A percentile compares a stretch with the other conserved stretches of the same genome.
Conservation (phyloP, 37 sponge, comb jelly and placozoan species). For the Lycopodina hypogea region DNA sequence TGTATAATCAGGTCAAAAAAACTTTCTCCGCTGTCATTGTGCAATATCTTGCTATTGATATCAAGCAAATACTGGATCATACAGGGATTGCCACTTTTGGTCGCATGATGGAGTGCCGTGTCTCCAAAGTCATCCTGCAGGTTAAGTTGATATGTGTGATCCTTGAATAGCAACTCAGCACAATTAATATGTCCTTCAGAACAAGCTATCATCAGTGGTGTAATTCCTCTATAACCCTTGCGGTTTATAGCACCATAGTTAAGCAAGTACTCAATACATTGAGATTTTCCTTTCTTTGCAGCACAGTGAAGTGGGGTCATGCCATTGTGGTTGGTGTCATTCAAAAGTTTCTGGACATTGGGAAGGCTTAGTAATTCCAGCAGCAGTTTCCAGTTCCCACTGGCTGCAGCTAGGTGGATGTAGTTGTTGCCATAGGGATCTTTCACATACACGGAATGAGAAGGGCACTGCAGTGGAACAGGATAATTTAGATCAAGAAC, state of each 20-base stretch:
- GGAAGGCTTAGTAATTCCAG: conserved; percentile 28
- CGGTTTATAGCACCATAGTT: conserved; percentile 73
- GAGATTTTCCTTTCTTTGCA: conserved; percentile 48
- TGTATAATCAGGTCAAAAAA: conserved; percentile 72
- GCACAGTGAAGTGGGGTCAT: conserved; percentile 79
- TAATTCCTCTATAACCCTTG: conserved; percentile 46
- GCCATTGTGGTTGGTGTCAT: conserved; percentile 54
- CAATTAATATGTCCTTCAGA: conserved; percentile 28
- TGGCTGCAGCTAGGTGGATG: conserved; percentile 60
- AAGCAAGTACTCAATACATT: conserved; percentile 69
- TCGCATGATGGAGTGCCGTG: conserved; percentile 73
- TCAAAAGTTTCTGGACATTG: conserved; percentile 34
- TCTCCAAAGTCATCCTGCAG: conserved; percentile 57
- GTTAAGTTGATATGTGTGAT: conserved; percentile 62
- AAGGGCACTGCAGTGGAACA: conserved; percentile 2
- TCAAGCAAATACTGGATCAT: conserved; percentile 59
- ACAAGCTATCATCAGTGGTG: conserved; percentile 70
- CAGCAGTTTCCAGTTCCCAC: conserved; percentile 46
- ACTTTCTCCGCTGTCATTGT: conserved; percentile 56
- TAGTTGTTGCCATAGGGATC: conserved; percentile 56
- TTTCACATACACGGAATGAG: conserved; percentile 4
- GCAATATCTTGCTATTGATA: conserved; percentile 35
- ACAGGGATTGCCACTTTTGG: conserved; percentile 33
- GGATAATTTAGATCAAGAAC: conserved; percentile 4
- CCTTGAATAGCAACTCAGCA: conserved; percentile 39